Base-by-base conservation (phyloP, 1,140 invertebrate genomes). In the Lanistes nyassanus region DNA sequence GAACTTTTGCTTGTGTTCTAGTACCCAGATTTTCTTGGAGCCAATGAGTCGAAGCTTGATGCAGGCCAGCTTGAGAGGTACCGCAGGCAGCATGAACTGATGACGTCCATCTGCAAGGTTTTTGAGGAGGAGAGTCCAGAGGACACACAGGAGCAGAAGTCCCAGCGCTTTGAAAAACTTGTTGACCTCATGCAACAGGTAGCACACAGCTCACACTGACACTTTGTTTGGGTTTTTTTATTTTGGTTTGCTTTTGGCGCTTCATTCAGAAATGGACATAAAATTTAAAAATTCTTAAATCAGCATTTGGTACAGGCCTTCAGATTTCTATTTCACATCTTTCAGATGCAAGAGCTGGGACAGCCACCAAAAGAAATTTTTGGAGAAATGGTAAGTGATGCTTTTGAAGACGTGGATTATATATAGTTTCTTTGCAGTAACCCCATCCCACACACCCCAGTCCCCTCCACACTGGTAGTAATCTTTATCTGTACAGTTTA, bases 281-380 rank as follows among this genome's bases (percentile, higher is more conserved):
- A 31, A 39, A 19, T 37, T 31, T 58, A 29, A 23, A n/a, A n/a
- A 29, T 5, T 58, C 9, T 60, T 60, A 26, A 31, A 26, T 60
- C 1, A 60, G n/a, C n/a, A n/a, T n/a, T n/a, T n/a, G n/a, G n/a
- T n/a, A n/a, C n/a, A n/a, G n/a, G n/a, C n/a, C n/a, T n/a, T n/a
- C n/a, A n/a, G n/a, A n/a, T n/a, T n/a, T 47, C 9, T 47, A 16
- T 16, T 47, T 68, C 60, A 76, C 42, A n/a, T n/a, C n/a, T 47
- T 80, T 53, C 70, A 93, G 92, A 93, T 97, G 91, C 95, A 97
- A 91, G 93, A 93, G 79, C 92, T 93, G 81, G 96, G 96, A 5
- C 94, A 95, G 76, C 95, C 95, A 0, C 96, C 96, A 0, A 92
- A 93, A 73, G 95, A 96, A 80, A 90, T 97, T 64, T 91, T 95